Evolutionary conservation across 2,888 invertebrate genomes (phyloP).

Genomic region (Platycnemis pennipes): DNA sequence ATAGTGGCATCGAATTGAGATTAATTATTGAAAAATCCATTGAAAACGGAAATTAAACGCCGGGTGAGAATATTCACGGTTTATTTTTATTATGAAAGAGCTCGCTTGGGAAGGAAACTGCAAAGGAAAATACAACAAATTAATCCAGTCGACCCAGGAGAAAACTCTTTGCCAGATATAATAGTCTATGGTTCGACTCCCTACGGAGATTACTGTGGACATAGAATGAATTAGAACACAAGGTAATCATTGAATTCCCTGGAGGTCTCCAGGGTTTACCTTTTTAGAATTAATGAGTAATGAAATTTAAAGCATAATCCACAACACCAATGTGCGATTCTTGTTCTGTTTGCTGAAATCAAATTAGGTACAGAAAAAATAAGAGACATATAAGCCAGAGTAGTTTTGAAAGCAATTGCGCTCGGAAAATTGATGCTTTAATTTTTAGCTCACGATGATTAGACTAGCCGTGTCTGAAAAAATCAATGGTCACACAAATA

Average conservation of each 20-base stretch:
- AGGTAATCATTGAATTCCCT: neutral
- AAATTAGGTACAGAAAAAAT: neutral
- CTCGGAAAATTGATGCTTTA: neutral
- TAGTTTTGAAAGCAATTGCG: neutral
- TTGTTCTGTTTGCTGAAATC: neutral
- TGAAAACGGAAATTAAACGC: neutral
- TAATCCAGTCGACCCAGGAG: neutral
- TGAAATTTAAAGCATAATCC: neutral
- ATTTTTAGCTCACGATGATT: too few relatives aligned
- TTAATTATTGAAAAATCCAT: neutral
- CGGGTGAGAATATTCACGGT: neutral
- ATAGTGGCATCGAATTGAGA: neutral
- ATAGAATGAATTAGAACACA: neutral
- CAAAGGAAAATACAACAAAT: neutral
- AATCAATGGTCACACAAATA: too few relatives aligned
- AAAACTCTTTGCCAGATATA: neutral
- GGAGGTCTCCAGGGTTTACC: neutral
- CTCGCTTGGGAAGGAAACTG: neutral
- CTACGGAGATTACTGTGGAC: neutral
- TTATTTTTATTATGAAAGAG: neutral
- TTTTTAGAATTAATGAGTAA: neutral
- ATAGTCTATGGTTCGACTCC: neutral
- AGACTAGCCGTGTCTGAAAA: too few relatives aligned
- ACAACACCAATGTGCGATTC: neutral
- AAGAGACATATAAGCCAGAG: neutral